Percentiles rank a stretch among this genome's conserved stretches.
Conservation (phyloP, 2,888 invertebrate genomes). For the Ceraclea dissimilis region DNA sequence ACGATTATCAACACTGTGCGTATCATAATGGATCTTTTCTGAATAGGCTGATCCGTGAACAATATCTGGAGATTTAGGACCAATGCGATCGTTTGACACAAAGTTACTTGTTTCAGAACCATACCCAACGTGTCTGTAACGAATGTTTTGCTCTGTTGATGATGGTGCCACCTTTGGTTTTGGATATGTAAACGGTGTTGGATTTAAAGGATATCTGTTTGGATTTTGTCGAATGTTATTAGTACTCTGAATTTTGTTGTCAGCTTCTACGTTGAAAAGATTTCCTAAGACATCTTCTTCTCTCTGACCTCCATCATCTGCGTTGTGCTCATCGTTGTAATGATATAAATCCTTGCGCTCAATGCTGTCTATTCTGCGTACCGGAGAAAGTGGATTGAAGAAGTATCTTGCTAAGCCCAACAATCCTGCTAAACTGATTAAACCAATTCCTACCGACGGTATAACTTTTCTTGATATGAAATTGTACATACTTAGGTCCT, state of each 20-base stretch:
- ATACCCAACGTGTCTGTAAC: slow-evolving; percentile 41
- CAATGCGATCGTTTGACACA: slow-evolving; percentile 35
- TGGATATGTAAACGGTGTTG: slow-evolving; percentile 36
- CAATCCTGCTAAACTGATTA: slow-evolving; percentile 65
- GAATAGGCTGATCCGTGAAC: slow-evolving; percentile 45
- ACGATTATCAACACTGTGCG: slow-evolving; percentile 27
- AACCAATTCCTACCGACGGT: slow-evolving; percentile 72
- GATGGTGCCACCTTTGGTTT: slow-evolving; percentile 30
- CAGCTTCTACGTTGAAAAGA: slow-evolving; percentile 59
- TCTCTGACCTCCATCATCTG: slow-evolving; percentile 58
- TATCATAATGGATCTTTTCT: slow-evolving; percentile 38
- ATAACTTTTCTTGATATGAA: slow-evolving; percentile 72
- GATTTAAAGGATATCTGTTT: slow-evolving; percentile 21
- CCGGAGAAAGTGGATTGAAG: slow-evolving; percentile 64
- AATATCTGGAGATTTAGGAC: slow-evolving; percentile 45
- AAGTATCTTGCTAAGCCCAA: slow-evolving; percentile 72
- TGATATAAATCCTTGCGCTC: slow-evolving; percentile 60
- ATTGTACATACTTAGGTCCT: slow-evolving; percentile 68
- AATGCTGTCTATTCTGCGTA: slow-evolving; percentile 58
- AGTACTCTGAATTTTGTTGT: slow-evolving; percentile 31
- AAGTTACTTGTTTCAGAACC: slow-evolving; percentile 39
- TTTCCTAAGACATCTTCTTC: slow-evolving; percentile 73
- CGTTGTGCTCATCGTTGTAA: slow-evolving; percentile 61
- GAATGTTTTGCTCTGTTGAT: slow-evolving; percentile 37
- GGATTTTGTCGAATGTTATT: slow-evolving; percentile 38